phyloP scores from a whole-genome alignment of 35 echinoderm and acorn worm species.

The Amphiura filiformis region DNA sequence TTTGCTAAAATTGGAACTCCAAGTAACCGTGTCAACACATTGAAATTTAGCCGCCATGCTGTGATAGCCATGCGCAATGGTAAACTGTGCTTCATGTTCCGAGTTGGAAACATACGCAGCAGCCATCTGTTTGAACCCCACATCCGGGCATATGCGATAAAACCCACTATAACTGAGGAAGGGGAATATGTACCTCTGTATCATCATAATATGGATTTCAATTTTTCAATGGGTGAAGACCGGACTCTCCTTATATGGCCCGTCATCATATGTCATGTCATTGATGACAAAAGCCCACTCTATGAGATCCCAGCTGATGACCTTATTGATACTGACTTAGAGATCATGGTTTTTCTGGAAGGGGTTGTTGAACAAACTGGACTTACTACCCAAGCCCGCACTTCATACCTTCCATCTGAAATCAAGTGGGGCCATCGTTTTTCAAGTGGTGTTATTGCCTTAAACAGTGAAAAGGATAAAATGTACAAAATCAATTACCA shows the following conservation, averaged over 20 bases:
- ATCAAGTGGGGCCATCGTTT: constrained; percentile 86
- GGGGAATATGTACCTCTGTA: constrained; percentile 90
- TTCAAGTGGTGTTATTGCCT: constrained; percentile 63
- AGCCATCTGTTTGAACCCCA: constrained; percentile 93
- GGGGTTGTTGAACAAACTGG: constrained; percentile 93
- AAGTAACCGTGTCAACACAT: constrained; percentile 78
- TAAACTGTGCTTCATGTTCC: constrained; percentile 93
- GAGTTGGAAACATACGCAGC: constrained; percentile 91
- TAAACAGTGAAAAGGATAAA: constrained; percentile 76
- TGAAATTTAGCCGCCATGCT: constrained; percentile 89
- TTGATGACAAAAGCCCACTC: constrained; percentile 81
- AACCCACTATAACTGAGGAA: constrained; percentile 75
- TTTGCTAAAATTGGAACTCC: constrained; percentile 97
- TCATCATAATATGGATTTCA: constrained; percentile 85
- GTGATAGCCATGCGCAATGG: constrained; percentile 90
- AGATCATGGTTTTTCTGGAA: constrained; percentile 89
- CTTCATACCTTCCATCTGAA: constrained; percentile 85
- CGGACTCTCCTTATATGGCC: constrained; percentile 95
- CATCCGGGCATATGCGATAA: constrained; percentile 73
- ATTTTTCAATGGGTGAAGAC: constrained; percentile 86
- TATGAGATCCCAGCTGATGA: constrained; percentile 74
- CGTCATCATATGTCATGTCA: constrained; percentile 76
- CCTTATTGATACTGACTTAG: constrained; percentile 80
- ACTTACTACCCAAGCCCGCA: constrained; percentile 85
- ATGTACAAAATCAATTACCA: constrained; percentile 91